Evolutionary conservation across 1,140 invertebrate genomes (phyloP).

Genomic region (Megalopta genalis): DNA sequence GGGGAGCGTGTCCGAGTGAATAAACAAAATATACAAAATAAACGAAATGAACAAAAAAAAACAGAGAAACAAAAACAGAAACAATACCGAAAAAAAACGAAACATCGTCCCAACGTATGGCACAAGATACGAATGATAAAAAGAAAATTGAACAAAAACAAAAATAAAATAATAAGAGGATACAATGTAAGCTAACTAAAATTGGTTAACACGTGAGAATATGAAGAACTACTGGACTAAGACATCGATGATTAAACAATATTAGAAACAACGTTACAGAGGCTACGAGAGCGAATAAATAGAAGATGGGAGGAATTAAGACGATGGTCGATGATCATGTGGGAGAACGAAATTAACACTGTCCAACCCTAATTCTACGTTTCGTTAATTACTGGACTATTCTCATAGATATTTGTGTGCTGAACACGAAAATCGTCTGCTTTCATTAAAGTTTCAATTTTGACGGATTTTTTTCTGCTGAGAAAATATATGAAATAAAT

Average conservation of each 20-base stretch:
- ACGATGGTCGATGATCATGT: not conserved
- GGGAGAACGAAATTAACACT: too few relatives aligned
- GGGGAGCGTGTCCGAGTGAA: not conserved
- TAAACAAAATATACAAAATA: not conserved
- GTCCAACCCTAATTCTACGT: too few relatives aligned
- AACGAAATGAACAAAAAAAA: not conserved
- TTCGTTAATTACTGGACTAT: too few relatives aligned
- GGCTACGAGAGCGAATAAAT: conserved; percentile 4
- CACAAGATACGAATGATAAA: not conserved
- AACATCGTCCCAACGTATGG: not conserved
- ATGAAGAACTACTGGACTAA: not conserved
- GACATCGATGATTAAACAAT: conserved; percentile 13
- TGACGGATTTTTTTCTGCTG: too few relatives aligned
- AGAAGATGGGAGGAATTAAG: not conserved
- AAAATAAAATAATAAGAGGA: not conserved
- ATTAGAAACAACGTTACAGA: conserved; percentile 31
- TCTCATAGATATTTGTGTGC: too few relatives aligned
- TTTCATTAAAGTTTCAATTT: too few relatives aligned
- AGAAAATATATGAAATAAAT: too few relatives aligned
- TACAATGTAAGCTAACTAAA: conserved; percentile 18
- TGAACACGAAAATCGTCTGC: too few relatives aligned
- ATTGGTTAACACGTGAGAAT: conserved; percentile 1
- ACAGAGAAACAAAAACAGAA: too few relatives aligned
- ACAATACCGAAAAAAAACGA: not conserved
- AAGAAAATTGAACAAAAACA: not conserved